Evolutionary conservation across 1,140 invertebrate species (phyloP), one percentile per base, ranked within the genome.

Genomic region (Vollenhovia emeryi): DNA sequence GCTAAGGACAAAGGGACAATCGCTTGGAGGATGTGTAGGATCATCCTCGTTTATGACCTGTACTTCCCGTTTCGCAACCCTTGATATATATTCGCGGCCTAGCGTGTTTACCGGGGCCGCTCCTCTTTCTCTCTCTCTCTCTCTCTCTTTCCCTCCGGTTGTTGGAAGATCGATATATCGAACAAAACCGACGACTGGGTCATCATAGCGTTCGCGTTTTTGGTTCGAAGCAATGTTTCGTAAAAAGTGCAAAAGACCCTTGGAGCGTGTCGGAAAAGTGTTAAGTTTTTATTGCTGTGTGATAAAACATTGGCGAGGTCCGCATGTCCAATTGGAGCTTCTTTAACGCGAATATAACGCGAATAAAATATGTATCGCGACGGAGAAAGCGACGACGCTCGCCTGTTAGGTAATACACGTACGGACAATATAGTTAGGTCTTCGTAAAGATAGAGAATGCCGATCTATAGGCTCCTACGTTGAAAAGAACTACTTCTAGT

Each of bases 81-180:
- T 55, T 59, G 66, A 24, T 68, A 52, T 52, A 24, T 68, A 52
- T 52, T 40, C 30, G 33, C 33, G 15, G 21, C 45, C 43, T 79
- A 79, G 30, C 62, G 48, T 68, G 76, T 52, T 50, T 50, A 52
- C 18, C 27, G 62, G 9, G n/a, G 36, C 21, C 60, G 43, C 30
- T 78, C 43, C 59, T 79, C 24, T 43, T 45, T 36, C 45, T 30
- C 18, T 7, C 64, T 68, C 13, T 45, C 64, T 36, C 45, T 30
- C 18, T 7, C 64, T 68, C 13, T 45, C 64, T 45, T 11, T 43
- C 33, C 33, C 50, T 74, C 36, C 86, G 76, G 82, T 84, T 73
- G 59, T 52, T 52, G 43, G 79, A 86, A 91, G 86, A 92, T 94
- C 93, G 91, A 94, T 94, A 93, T 93, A 94, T 94, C 90, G 93